Percentiles rank a stretch among this genome's conserved stretches.
phyloP scores from a whole-genome alignment of 2,797 vertebrate genomes.

The Rhodeus uyekii region DNA sequence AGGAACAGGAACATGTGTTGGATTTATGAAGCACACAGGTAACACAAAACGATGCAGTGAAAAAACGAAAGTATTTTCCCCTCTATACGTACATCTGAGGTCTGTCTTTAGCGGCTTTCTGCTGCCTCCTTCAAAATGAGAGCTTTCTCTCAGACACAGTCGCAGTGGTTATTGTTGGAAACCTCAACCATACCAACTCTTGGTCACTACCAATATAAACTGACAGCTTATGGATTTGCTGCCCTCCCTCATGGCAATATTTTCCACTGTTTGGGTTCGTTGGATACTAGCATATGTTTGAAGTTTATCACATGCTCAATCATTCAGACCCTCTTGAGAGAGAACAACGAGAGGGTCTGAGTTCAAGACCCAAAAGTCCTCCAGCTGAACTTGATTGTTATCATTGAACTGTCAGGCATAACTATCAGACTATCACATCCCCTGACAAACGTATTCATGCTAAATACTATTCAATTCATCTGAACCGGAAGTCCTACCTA shows the following conservation, averaged over 20 bases:
- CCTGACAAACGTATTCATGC: not conserved
- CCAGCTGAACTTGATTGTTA: not conserved
- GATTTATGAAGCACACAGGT: slow-evolving; percentile 79
- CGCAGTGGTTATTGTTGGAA: slow-evolving; percentile 77
- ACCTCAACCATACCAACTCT: slow-evolving; percentile 52
- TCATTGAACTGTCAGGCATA: not conserved
- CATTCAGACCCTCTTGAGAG: slow-evolving; percentile 69
- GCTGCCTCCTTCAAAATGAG: slow-evolving; percentile 60
- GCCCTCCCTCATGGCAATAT: slow-evolving; percentile 72
- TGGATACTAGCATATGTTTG: slow-evolving; percentile 72
- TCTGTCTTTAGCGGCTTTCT: slow-evolving; percentile 24
- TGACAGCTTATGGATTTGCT: slow-evolving; percentile 74
- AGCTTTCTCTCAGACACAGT: slow-evolving; percentile 61
- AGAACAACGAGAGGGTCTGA: slow-evolving; percentile 8
- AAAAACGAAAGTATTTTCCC: slow-evolving; percentile 64
- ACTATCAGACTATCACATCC: not conserved
- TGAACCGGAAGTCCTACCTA: not conserved
- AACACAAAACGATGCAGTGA: slow-evolving; percentile 63
- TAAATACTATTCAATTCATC: not conserved
- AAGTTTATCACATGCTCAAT: slow-evolving; percentile 81
- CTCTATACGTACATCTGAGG: slow-evolving; percentile 48
- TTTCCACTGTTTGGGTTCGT: slow-evolving; percentile 75
- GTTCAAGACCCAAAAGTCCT: slow-evolving; percentile 16
- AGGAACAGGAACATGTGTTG: slow-evolving; percentile 76
- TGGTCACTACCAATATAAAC: slow-evolving; percentile 72